phyloP scores from a whole-genome alignment of 2,113 vertebrate genomes.

The Chelonoidis abingdonii region DNA sequence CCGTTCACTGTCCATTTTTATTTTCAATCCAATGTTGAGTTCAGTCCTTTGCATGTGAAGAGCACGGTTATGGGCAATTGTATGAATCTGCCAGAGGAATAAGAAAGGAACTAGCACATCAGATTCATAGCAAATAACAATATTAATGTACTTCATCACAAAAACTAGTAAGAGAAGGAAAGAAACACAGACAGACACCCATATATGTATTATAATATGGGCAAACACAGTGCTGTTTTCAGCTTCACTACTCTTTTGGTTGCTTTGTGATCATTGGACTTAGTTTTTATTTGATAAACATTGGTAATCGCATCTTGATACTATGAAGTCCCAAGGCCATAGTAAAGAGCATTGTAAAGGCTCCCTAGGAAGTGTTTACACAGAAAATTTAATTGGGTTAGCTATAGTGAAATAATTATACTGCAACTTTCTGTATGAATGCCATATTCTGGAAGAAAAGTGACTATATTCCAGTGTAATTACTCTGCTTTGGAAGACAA shows the following conservation, averaged over 20 bases:
- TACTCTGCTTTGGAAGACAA: background rate
- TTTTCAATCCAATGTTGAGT: background rate
- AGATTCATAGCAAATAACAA: background rate
- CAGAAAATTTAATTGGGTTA: background rate
- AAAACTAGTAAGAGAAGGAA: background rate
- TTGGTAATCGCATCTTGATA: background rate
- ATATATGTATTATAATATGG: background rate
- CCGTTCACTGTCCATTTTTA: background rate
- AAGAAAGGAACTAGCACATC: background rate
- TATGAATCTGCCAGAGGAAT: background rate
- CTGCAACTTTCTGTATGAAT: background rate
- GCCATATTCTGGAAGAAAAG: background rate
- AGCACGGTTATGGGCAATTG: background rate
- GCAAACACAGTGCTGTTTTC: background rate
- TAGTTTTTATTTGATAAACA: background rate
- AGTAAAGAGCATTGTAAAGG: background rate
- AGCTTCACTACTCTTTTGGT: rapidly evolving
- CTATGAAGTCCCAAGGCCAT: background rate
- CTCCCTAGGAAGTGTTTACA: background rate
- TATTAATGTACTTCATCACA: background rate
- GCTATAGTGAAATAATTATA: background rate
- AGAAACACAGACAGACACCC: background rate
- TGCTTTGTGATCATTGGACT: background rate
- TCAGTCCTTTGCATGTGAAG: background rate
- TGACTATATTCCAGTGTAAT: background rate